Evolutionary conservation across 92 coral and sea anemone genomes (phyloP).

Genomic region (Montipora capitata): DNA sequence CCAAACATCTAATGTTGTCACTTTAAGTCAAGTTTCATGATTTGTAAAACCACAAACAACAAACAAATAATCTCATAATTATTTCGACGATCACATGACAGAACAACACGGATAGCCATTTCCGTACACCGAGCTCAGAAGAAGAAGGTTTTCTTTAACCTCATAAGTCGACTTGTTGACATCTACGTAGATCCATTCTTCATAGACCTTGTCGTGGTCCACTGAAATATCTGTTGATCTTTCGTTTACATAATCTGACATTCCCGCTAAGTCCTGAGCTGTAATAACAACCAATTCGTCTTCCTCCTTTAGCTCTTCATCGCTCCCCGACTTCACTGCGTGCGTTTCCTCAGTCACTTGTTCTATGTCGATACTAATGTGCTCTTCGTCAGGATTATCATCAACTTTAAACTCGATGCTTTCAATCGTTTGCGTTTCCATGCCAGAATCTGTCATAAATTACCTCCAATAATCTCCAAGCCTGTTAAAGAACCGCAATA

Average conservation of each 20-base stretch:
- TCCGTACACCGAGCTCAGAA: conserved; percentile 84
- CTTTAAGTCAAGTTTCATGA: neutral
- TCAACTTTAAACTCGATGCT: conserved; percentile 45
- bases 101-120: conserved; percentile 78
- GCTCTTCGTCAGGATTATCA: conserved; percentile 31
- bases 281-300: conserved; percentile 41
- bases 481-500: neutral
- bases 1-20: neutral
- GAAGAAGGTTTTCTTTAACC: conserved; percentile 80
- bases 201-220: conserved; percentile 68
- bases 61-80: neutral
- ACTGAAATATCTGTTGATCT: conserved; percentile 27
- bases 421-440: conserved; percentile 47
- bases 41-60: neutral
- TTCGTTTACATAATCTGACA: conserved; percentile 21
- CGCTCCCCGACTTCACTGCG: neutral
- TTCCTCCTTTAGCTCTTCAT: conserved; percentile 11
- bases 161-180: conserved; percentile 77
- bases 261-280: conserved; percentile 24
- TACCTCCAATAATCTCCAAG: neutral
- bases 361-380: conserved; percentile 17
- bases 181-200: conserved; percentile 90
- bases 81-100: conserved; percentile 61
- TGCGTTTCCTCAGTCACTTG: conserved; percentile 50
- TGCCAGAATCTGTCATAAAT: conserved; percentile 16